These are phyloP conservation scores for Drosophila bocki DNA, from an alignment of 1,140 invertebrate species.

Conservation along the genomic window DNA sequence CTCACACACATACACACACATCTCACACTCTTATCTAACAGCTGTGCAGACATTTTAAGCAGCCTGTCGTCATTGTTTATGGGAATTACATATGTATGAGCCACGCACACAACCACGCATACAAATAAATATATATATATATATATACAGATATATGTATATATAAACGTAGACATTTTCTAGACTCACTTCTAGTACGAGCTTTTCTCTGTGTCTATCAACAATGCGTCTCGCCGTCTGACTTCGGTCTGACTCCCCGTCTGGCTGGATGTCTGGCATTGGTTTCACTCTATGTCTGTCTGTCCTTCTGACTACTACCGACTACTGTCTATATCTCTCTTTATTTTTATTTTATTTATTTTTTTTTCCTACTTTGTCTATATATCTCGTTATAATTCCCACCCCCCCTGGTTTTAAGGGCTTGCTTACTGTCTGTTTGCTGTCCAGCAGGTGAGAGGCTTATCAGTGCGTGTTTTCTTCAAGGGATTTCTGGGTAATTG, in stretches of 20 bases:
- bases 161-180: conserved; percentile 33
- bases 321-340: conserved; percentile 32
- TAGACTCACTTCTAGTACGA: conserved; percentile 46
- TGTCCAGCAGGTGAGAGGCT: conserved; percentile 12
- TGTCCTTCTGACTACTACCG: conserved; percentile 18
- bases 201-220: conserved; percentile 35
- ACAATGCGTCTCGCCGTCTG: conserved; percentile 56
- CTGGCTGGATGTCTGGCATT: conserved; percentile 59
- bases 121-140: conserved; percentile 1
- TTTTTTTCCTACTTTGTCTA: no score
- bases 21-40: conserved; percentile 53
- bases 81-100: conserved; percentile 35
- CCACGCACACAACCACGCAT: conserved; percentile 9
- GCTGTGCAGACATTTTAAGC: conserved; percentile 81
- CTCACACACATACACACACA: conserved; percentile 36
- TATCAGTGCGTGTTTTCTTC: conserved; percentile 34
- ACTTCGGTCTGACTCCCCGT: conserved; percentile 54
- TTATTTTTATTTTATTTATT: no score
- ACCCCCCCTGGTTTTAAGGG: background rate
- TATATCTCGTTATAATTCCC: background rate
- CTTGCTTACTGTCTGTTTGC: conserved; percentile 11
- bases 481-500: conserved; percentile 32
- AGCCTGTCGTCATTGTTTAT: conserved; percentile 56
- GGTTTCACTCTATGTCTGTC: conserved; percentile 49
- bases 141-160: conserved; percentile 1